These are phyloP conservation scores for Papilio dardanus DNA, from an alignment of 1,140 invertebrate species.

Conservation along the genomic window DNA sequence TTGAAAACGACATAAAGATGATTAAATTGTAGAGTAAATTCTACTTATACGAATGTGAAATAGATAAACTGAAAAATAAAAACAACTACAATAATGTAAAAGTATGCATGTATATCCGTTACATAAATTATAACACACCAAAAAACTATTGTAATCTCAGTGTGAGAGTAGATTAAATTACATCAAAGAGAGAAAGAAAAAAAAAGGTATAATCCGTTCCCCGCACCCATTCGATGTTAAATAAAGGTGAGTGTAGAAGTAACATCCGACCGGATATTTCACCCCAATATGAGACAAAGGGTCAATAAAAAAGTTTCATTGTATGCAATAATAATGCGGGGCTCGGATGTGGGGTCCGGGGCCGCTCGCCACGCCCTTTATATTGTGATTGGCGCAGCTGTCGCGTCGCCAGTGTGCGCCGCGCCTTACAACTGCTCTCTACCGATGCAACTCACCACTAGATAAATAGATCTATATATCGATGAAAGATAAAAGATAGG, in stretches of 20 bases:
- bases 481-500: not conserved
- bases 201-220: constrained; percentile 59
- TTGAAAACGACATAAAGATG: no score
- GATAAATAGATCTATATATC: not conserved
- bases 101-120: constrained; percentile 33
- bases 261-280: constrained; percentile 81
- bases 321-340: constrained; percentile 77
- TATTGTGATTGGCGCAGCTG: constrained; percentile 81
- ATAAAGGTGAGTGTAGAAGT: constrained; percentile 74
- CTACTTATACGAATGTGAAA: not conserved
- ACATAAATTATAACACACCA: constrained; percentile 31
- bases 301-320: constrained; percentile 78
- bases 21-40: not conserved
- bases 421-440: constrained; percentile 52
- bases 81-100: constrained; percentile 13
- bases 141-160: constrained; percentile 29
- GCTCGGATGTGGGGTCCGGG: constrained; percentile 55
- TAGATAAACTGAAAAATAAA: not conserved
- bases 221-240: constrained; percentile 60
- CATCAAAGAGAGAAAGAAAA: constrained; percentile 34
- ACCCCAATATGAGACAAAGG: constrained; percentile 76
- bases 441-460: constrained; percentile 28
- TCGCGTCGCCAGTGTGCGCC: constrained; percentile 60
- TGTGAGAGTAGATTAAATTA: constrained; percentile 27
- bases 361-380: constrained; percentile 65